Base-by-base conservation (phyloP, 2,888 invertebrate genomes). In the Terebella lapidaria region DNA sequence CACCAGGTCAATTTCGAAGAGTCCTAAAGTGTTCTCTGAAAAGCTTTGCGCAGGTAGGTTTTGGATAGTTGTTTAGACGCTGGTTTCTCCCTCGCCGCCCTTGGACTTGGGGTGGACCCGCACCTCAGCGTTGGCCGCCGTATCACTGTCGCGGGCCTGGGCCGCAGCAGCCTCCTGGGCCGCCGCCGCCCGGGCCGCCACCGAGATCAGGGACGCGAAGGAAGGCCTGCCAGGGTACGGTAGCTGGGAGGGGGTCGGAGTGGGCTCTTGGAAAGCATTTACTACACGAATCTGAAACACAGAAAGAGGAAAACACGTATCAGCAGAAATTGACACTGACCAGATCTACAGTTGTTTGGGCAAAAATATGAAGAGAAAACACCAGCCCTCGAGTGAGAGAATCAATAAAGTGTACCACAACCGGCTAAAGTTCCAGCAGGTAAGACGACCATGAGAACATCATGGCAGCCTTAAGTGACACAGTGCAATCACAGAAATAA, bases 211-310 rank as follows among this genome's bases (percentile, higher is more conserved):
- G 35, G 61, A 62, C 47, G 62, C 62, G 47, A 64, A 55, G 29
- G 64, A 64, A 42, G 61, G 54, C 52, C 64, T 30, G 52, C 45
- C 29, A 22, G 22, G 26, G 30, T 56, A 60, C 28, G 58, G 56
- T 26, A 42, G 57, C 59, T 64, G 64, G 42, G 62, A 58, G 49
- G 62, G 59, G 53, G 59, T 54, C 29, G 62, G 59, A 28, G 66
- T 62, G 35, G 64, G 64, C 46, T 66, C 64, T 71, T 77, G 94
- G 89, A 97, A 97, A 86, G 97, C 97, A 87, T 97, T 97, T 85
- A 97, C 96, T 86, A 97, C 97, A 86, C 97, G 95, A 85, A 97
- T 97, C 97, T 96, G 90, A 83, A 80, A 74, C n/a, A 67, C 59
- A 71, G 58, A 70, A 69, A 68, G 63, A 68, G n/a, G 57, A 59